Base-by-base conservation (phyloP, 2,113 vertebrate species). In the Cyanoderma ruficeps region DNA sequence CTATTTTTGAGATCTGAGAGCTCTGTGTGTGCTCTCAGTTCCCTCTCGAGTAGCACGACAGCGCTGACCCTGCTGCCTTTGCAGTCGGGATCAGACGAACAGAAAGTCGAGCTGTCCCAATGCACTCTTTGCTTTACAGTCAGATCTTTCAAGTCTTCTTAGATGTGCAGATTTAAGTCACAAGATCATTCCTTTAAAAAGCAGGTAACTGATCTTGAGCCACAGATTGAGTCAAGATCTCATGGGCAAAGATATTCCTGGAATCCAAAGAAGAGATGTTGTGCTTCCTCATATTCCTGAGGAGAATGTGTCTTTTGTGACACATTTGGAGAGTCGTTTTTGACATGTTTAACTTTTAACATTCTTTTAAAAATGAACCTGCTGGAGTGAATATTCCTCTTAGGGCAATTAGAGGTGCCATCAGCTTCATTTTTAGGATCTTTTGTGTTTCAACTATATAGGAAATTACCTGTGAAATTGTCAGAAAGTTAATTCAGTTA, bases 161-260 rank as follows among this genome's bases (percentile, higher is more conserved):
- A 93, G 91, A 89, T 93, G 89, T 91, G 82, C 78, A 90, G 94
- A 93, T 94, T 83, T 68, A 57, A 96, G 89, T 87, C 93, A 87
- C 46, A 72, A 42, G 65, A 87, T 94, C 71, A 20, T 80, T 74
- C 68, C 86, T 93, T 70, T 86, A 63, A 63, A 93, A 77, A 95
- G 77, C 56, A 85, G 90, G 22, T 67, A 85, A 85, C 75, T 83
- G 89, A 91, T 95, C 85, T 85, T 69, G 59, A 91, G 89, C 65
- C 80, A 70, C 55, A 77, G 68, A 63, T 30, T 86, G 85, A 90
- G 39, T 63, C 1, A 1, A 63, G 88, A 80, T 94, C 92, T 91
- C 85, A 37, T 74, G 79, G 87, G 90, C 75, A 83, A 87, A 95
- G 67, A 70, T 90, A 94, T 82, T 93, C 47, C 47, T 77, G 72